A percentile compares a stretch with the other conserved stretches of the same genome.
phyloP scores from a whole-genome alignment of 2,888 invertebrate species.

The Acrocera orbiculus region DNA sequence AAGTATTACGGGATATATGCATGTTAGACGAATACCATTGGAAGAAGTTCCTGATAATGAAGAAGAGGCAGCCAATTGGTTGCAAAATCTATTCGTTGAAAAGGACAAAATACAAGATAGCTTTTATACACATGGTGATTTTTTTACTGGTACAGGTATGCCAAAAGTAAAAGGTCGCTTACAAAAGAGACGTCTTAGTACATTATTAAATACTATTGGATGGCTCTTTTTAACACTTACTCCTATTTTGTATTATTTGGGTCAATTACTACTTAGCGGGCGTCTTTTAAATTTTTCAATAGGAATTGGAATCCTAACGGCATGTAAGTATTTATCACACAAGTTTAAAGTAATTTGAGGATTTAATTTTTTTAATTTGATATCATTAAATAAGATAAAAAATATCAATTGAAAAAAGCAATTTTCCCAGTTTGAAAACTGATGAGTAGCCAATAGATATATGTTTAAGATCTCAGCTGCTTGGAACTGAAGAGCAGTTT shows the following conservation, averaged over 20 bases:
- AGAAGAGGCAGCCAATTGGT: constrained; percentile 57
- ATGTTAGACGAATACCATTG: constrained; percentile 64
- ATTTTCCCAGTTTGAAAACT: no score
- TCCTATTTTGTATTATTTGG: constrained; percentile 52
- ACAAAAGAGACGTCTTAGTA: constrained; percentile 41
- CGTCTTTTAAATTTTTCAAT: constrained; percentile 50
- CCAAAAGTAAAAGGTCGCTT: constrained; percentile 41
- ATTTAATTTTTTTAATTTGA: constrained; percentile 1
- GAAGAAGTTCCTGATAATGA: constrained; percentile 56
- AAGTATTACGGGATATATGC: constrained; percentile 53
- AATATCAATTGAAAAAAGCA: not conserved
- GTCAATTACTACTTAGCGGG: constrained; percentile 51
- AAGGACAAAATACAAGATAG: constrained; percentile 46
- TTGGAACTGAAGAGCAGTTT: no score
- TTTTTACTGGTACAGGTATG: constrained; percentile 58
- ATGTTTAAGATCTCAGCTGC: no score
- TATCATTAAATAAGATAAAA: constrained; percentile 1
- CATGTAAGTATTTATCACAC: constrained; percentile 46
- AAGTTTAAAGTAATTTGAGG: not conserved
- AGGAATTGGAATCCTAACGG: constrained; percentile 47
- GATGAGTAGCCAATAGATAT: no score
- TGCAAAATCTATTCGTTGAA: constrained; percentile 61
- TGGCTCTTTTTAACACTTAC: constrained; percentile 53
- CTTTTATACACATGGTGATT: constrained; percentile 42
- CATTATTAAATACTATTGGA: constrained; percentile 49